Evolutionary conservation across 2,888 invertebrate genomes (phyloP).

Genomic region (Synergus japonicus): DNA sequence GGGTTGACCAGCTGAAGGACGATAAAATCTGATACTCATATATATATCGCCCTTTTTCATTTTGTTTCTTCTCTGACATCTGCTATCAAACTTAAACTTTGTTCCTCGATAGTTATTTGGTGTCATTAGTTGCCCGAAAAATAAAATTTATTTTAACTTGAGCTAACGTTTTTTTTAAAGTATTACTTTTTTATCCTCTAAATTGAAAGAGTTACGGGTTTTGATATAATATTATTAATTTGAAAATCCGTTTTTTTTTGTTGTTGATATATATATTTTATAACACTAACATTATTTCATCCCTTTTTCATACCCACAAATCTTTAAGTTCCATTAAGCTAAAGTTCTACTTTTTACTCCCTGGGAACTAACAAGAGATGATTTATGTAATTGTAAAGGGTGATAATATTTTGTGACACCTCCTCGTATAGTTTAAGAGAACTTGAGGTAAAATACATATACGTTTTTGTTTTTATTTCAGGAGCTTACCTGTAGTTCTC

Average conservation of each 20-base stretch:
- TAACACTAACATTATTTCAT: no score
- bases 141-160: neutral
- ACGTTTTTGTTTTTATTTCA: neutral
- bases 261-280: no score
- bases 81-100: neutral
- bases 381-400: no score
- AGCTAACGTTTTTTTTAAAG: neutral
- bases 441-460: neutral
- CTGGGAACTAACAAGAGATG: no score
- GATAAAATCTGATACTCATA: slow-evolving; percentile 16
- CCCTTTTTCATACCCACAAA: no score
- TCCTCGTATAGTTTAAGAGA: neutral
- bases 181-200: no score
- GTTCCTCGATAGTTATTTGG: neutral
- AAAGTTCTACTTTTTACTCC: no score
- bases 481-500: slow-evolving; percentile 80
- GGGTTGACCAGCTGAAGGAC: slow-evolving; percentile 4
- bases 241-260: no score
- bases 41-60: slow-evolving; percentile 22
- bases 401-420: no score
- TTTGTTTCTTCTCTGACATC: neutral
- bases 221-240: no score
- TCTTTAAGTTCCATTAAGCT: no score
- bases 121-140: neutral
- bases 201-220: no score